phyloP scores from a whole-genome alignment of 2,113 vertebrate species.

The Salvelinus fontinalis region DNA sequence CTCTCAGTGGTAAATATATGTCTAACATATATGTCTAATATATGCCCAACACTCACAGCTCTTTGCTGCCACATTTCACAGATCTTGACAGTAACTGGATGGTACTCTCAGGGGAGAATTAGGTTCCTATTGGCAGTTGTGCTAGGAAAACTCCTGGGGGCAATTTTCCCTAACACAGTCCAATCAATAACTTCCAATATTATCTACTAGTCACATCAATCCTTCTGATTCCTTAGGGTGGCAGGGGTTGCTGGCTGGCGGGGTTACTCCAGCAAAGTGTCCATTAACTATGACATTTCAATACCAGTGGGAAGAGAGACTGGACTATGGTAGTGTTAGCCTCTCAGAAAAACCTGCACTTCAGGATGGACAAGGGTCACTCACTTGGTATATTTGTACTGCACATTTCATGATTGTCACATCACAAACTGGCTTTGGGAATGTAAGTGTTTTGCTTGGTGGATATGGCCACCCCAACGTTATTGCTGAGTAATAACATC shows the following conservation, averaged over 20 bases:
- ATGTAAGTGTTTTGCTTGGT: not conserved
- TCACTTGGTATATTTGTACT: slow-evolving; percentile 14
- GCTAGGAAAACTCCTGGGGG: slow-evolving; percentile 44
- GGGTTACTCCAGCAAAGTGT: slow-evolving; percentile 31
- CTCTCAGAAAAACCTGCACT: slow-evolving; percentile 17
- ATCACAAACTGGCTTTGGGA: slow-evolving; percentile 33
- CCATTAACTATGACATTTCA: slow-evolving; percentile 48
- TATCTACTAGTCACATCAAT: slow-evolving; percentile 23
- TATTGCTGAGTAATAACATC: too few relatives aligned
- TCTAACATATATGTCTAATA: slow-evolving; percentile 5
- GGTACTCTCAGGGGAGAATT: slow-evolving; percentile 57
- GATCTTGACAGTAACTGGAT: slow-evolving; percentile 52
- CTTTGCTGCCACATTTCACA: slow-evolving; percentile 47
- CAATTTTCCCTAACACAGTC: slow-evolving; percentile 45
- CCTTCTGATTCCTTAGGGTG: not conserved
- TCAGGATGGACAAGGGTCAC: slow-evolving; percentile 41
- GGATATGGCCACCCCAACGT: not conserved
- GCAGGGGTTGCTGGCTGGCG: slow-evolving; percentile 12
- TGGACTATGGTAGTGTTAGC: slow-evolving; percentile 11
- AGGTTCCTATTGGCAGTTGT: slow-evolving; percentile 50
- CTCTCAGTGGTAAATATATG: slow-evolving; percentile 17
- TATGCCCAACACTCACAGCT: not conserved
- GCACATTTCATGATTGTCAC: slow-evolving; percentile 43
- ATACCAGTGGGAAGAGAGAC: slow-evolving; percentile 12
- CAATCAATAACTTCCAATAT: slow-evolving; percentile 64